These are phyloP conservation scores for Euphonia xanthogaster DNA, from an alignment of 2,797 vertebrate genomes.

Conservation along the genomic window DNA sequence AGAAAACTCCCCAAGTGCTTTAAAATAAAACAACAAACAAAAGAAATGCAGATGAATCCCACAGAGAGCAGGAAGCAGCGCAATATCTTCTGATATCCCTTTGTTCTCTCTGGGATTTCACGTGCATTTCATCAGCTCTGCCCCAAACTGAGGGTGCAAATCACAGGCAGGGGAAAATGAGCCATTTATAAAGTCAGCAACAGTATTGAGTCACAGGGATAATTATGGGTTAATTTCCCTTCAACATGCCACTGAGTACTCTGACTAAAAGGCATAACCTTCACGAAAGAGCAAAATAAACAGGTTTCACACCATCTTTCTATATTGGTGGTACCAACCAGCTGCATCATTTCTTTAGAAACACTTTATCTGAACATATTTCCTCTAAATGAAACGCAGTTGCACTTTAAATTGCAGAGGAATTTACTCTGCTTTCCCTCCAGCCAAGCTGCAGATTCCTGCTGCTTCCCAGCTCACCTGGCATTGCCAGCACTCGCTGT, in stretches of 20 bases:
- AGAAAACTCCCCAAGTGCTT: constrained; percentile 23
- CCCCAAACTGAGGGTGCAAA: background rate
- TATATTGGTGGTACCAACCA: background rate
- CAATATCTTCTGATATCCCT: background rate
- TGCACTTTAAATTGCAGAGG: background rate
- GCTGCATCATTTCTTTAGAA: background rate
- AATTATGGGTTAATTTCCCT: background rate
- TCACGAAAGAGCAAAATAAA: background rate
- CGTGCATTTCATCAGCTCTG: background rate
- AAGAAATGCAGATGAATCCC: constrained; percentile 34
- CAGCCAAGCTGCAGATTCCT: background rate
- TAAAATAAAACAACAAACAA: constrained; percentile 45
- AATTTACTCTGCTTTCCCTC: background rate
- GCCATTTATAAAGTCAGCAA: background rate
- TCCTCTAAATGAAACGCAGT: background rate
- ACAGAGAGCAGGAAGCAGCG: constrained; percentile 14
- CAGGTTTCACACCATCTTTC: background rate
- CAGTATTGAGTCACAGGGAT: background rate
- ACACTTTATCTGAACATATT: background rate
- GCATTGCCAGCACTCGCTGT: accelerated
- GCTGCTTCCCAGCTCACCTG: background rate
- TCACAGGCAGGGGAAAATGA: background rate
- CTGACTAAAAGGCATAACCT: background rate
- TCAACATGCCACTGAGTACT: background rate
- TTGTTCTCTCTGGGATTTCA: constrained; percentile 1